phyloP scores from a whole-genome alignment of 2,888 invertebrate genomes.

The Entomobrya proxima region DNA sequence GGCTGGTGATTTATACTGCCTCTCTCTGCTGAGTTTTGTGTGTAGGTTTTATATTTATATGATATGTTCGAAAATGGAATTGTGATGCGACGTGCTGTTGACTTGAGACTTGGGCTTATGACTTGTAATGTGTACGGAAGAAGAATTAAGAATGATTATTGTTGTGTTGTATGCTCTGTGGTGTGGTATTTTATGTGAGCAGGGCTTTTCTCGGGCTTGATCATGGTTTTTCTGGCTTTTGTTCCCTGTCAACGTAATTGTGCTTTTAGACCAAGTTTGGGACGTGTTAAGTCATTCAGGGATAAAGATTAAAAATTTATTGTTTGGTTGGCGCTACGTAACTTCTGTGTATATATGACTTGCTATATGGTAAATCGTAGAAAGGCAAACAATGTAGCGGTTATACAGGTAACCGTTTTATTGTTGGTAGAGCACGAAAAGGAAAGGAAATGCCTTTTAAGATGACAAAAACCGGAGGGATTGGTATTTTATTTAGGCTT shows the following conservation, averaged over 20 bases:
- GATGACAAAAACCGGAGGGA: neutral
- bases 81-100: slow-evolving; percentile 23
- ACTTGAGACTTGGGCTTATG: too few relatives aligned
- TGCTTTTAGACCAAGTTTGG: slow-evolving; percentile 51
- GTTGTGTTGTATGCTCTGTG: too few relatives aligned
- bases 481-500: slow-evolving; percentile 9
- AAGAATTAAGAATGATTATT: too few relatives aligned
- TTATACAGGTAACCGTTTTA: neutral
- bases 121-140: too few relatives aligned
- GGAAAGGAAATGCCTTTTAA: neutral
- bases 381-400: slow-evolving; percentile 10
- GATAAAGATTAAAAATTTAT: slow-evolving; percentile 47
- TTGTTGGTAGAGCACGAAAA: neutral
- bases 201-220: too few relatives aligned
- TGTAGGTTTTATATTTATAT: too few relatives aligned
- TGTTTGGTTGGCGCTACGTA: slow-evolving; percentile 4
- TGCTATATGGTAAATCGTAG: neutral
- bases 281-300: slow-evolving; percentile 54
- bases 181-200: neutral
- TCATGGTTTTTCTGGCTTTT: slow-evolving; percentile 28
- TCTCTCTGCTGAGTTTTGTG: neutral
- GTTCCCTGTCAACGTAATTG: slow-evolving; percentile 45
- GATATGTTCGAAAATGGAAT: slow-evolving; percentile 10
- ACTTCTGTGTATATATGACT: slow-evolving; percentile 8
- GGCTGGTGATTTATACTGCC: slow-evolving; percentile 50